A percentile compares a stretch with the other conserved stretches of the same genome.
These are phyloP conservation scores for Tenthredo distinguenda DNA, from an alignment of 2,888 invertebrate species.

Conservation along the genomic window DNA sequence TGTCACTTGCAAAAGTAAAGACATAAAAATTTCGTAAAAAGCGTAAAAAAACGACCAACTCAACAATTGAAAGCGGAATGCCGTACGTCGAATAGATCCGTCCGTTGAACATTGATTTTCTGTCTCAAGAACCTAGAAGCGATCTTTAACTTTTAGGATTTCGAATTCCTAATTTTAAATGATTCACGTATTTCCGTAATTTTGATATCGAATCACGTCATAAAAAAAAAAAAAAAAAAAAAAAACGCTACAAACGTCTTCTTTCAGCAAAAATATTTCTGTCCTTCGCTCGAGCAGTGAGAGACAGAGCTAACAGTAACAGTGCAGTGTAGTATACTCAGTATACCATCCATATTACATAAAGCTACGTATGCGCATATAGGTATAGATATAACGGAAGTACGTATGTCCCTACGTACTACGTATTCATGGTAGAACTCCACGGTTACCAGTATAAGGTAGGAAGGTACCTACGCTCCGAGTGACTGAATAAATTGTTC, in stretches of 20 bases:
- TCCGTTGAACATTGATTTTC: too few species aligned
- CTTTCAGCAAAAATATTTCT: neutral
- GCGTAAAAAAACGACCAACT: too few species aligned
- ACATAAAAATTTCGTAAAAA: too few species aligned
- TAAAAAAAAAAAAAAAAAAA: neutral
- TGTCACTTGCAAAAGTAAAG: too few species aligned
- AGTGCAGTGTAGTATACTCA: neutral
- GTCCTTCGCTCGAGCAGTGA: neutral
- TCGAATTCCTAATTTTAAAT: too few species aligned
- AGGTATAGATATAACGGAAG: neutral
- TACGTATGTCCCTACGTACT: neutral
- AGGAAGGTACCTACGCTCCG: neutral
- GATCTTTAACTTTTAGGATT: too few species aligned
- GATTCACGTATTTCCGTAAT: too few species aligned
- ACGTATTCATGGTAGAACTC: conserved; percentile 8
- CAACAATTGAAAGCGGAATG: too few species aligned
- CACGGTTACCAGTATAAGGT: conserved; percentile 15
- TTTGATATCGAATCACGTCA: neutral
- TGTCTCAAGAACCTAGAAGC: too few species aligned
- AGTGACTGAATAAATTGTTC: conserved; percentile 30
- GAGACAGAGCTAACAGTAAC: neutral
- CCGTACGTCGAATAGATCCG: too few species aligned
- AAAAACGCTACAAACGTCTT: neutral
- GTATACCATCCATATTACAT: neutral
- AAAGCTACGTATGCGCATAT: neutral